Conservation (phyloP, 2,113 vertebrate genomes). For the Cyanistes caeruleus region DNA sequence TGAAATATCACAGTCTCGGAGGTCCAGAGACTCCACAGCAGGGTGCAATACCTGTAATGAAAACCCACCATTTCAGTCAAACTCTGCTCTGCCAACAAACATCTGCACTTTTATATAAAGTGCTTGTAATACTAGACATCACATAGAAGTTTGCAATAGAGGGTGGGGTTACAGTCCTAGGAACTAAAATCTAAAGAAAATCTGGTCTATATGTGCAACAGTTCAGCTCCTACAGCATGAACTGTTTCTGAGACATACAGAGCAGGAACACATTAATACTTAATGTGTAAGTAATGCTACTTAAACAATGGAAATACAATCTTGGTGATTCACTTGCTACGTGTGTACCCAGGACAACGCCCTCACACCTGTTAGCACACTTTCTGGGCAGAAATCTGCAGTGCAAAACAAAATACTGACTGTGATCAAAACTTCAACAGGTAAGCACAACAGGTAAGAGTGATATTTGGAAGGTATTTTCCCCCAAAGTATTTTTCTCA, state of each 20-base stretch:
- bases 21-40: conserved; percentile 78
- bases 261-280: neutral
- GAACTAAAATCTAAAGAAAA: neutral
- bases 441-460: neutral
- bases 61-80: neutral
- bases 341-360: neutral
- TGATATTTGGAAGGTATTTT: neutral
- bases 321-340: neutral
- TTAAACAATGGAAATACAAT: neutral
- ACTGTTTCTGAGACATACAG: neutral
- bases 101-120: neutral
- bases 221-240: neutral
- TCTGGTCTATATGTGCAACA: neutral
- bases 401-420: neutral
- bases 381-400: neutral
- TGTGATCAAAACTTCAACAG: neutral
- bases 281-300: too few relatives aligned
- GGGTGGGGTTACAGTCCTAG: neutral
- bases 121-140: neutral
- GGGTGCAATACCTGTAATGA: conserved; percentile 81
- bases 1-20: conserved; percentile 82
- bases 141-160: neutral
- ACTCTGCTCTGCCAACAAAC: neutral
- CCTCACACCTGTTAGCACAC: neutral
- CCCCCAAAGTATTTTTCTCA: neutral